Conservation (phyloP, 2,888 invertebrate genomes). For the Synergus gifuensis region DNA sequence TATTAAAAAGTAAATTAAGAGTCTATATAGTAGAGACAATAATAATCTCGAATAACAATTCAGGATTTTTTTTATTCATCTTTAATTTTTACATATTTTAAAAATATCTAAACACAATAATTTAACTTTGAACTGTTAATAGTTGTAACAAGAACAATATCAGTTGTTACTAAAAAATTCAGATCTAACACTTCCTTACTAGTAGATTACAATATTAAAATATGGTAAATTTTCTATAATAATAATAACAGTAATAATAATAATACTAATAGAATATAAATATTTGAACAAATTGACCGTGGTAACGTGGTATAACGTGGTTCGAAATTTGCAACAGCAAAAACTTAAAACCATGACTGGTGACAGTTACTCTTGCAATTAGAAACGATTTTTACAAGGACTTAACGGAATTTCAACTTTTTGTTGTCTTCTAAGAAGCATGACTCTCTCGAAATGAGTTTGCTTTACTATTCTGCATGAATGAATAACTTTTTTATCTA, state of each 20-base stretch:
- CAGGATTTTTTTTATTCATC: background rate
- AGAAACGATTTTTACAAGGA: too few relatives aligned
- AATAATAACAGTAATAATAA: background rate
- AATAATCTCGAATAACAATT: background rate
- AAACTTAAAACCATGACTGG: too few relatives aligned
- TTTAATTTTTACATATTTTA: background rate
- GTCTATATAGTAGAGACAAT: too few relatives aligned
- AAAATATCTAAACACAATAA: background rate
- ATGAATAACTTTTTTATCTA: too few relatives aligned
- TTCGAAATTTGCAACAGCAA: too few relatives aligned
- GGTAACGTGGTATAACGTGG: too few relatives aligned
- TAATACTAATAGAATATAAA: background rate
- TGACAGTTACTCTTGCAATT: too few relatives aligned
- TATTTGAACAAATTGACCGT: slow-evolving; percentile 1
- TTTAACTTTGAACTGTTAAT: background rate
- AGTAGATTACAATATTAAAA: background rate
- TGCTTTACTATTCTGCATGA: too few relatives aligned
- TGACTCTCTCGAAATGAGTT: too few relatives aligned
- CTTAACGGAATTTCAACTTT: too few relatives aligned
- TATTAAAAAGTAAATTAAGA: too few relatives aligned
- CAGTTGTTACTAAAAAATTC: background rate
- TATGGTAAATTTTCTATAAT: slow-evolving; percentile 9
- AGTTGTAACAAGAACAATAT: slow-evolving; percentile 1
- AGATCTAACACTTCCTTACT: background rate
- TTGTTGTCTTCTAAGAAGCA: too few relatives aligned